Conservation (phyloP, 2,888 invertebrate species). For the Drosophila melanosoma region DNA sequence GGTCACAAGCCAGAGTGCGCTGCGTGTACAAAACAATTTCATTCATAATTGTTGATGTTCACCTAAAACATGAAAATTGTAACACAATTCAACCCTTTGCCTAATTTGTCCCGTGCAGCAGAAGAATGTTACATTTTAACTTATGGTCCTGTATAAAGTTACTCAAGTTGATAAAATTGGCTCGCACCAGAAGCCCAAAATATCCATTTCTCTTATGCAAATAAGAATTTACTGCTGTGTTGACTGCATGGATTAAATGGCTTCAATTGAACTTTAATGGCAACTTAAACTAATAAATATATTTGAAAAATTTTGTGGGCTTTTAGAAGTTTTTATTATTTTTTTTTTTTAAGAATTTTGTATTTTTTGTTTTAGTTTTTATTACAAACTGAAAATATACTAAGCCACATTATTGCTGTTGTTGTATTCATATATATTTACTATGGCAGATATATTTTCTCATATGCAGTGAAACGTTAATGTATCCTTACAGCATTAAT, state of each 20-base stretch:
- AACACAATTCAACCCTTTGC: slow-evolving; percentile 5
- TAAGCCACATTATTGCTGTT: slow-evolving; percentile 26
- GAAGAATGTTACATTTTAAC: background rate
- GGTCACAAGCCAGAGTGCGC: slow-evolving; percentile 50
- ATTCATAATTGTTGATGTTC: slow-evolving; percentile 50
- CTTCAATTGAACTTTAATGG: background rate
- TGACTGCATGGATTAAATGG: background rate
- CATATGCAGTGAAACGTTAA: slow-evolving; percentile 27
- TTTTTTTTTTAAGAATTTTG: slow-evolving; percentile 58
- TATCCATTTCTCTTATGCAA: background rate
- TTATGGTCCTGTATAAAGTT: background rate
- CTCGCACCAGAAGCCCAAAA: too few species aligned
- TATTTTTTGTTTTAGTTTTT: slow-evolving; percentile 46
- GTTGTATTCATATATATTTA: slow-evolving; percentile 14
- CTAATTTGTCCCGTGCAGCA: slow-evolving; percentile 15
- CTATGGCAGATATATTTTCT: slow-evolving; percentile 40
- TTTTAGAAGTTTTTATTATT: slow-evolving; percentile 65
- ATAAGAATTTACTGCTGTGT: background rate
- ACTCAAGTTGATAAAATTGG: background rate
- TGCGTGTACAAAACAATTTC: slow-evolving; percentile 67
- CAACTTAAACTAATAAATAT: background rate
- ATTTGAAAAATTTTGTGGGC: slow-evolving; percentile 19
- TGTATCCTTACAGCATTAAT: slow-evolving; percentile 33
- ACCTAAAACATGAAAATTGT: slow-evolving; percentile 6
- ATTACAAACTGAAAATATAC: slow-evolving; percentile 61